Evolutionary conservation across 2,888 invertebrate genomes (phyloP).

Genomic region (Drosophila sordidula): DNA sequence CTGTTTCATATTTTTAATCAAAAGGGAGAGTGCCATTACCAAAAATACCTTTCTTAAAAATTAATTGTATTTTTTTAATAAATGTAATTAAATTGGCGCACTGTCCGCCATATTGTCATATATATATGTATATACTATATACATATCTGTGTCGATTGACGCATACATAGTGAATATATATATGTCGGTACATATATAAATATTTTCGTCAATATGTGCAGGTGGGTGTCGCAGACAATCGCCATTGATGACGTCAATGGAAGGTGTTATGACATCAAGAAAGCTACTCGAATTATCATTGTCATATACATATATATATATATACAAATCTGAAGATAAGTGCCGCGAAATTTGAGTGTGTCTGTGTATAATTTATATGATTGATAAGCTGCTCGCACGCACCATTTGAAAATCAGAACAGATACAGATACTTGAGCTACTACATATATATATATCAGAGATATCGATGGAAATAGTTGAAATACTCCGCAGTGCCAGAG

Average conservation of each 20-base stretch:
- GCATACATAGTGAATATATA: too few species aligned
- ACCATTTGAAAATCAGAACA: conserved; percentile 38
- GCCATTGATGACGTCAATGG: conserved; percentile 64
- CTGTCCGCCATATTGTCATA: conserved; percentile 10
- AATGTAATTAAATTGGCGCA: not conserved
- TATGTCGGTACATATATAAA: not conserved
- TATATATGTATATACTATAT: conserved; percentile 4
- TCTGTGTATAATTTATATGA: conserved; percentile 58
- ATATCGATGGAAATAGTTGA: conserved; percentile 17
- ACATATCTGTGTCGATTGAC: not conserved
- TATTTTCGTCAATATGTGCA: conserved; percentile 10
- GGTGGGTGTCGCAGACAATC: conserved; percentile 17
- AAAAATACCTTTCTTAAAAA: not conserved
- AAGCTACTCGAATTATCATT: conserved; percentile 46
- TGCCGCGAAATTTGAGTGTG: conserved; percentile 3
- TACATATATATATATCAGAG: not conserved
- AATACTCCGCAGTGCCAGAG: not conserved
- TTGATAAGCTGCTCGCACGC: conserved; percentile 46
- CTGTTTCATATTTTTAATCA: too few species aligned
- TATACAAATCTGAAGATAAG: conserved; percentile 37
- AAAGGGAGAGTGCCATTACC: too few species aligned
- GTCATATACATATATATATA: conserved; percentile 23
- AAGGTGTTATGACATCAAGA: conserved; percentile 60
- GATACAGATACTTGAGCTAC: conserved; percentile 22
- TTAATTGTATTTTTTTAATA: not conserved